Base-by-base conservation (phyloP, 2,797 vertebrate genomes). In the Sebastes ruberrimus region DNA sequence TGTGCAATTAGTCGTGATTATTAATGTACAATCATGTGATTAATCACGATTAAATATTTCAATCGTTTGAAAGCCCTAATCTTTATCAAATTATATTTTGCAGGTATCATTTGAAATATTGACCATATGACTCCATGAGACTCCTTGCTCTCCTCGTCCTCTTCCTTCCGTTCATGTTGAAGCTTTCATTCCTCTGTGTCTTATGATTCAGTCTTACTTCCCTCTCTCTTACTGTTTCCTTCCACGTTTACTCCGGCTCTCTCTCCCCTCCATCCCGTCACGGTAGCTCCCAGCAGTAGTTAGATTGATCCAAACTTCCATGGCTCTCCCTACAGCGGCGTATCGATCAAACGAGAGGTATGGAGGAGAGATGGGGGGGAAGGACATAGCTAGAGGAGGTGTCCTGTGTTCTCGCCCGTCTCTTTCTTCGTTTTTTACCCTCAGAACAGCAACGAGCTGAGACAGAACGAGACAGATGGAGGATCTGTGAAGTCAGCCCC, bases 301-400 rank as follows among this genome's bases (percentile, higher is more conserved):
- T 81, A 56, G 87, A 89, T 92, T 86, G 90, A 92, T 90, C 82
- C 85, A 56, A 74, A 89, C 85, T 83, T 90, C 77, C 59, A 59
- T 28, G 72, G 60, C 69, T 73, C 71, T 79, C 82, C 89, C 86
- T 74, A 6, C 74, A 75, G 86, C 76, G 2, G 22, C 59, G 3
- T 81, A 92, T 93, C 68, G 86, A 93, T 92, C 89, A 83, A 60
- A 65, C 10, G 11, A 57, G 60, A 65, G 69, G 73, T 38, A 30
- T 67, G 35, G 67, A 67, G 25, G n/a, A 11, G 62, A 28, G 83
- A 23, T 42, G 13, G 64, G 57, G 16, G 16, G 56, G 56, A 35
- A 64, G 66, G 61, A 67, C 52, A 62, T 70, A 38, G 81, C 84
- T 63, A 1, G 70, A 75, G 62, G 87, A 61, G 74, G 56, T 38